phyloP scores from a whole-genome alignment of 2,797 vertebrate species.

The Lutjanus campechanus region DNA sequence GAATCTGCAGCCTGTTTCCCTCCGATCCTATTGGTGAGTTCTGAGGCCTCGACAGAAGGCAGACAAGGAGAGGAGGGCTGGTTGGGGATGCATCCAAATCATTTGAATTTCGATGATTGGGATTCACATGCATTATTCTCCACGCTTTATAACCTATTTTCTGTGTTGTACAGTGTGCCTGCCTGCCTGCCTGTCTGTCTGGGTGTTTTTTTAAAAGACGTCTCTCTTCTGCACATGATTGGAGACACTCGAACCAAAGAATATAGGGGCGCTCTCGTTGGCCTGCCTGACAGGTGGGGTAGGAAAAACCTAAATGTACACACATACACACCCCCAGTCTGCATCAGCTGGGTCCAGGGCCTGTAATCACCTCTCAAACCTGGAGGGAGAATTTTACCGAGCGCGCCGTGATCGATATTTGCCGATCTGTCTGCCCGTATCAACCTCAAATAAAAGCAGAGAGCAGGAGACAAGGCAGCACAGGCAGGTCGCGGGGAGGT shows the following conservation, averaged over 20 bases:
- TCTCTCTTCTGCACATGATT: slow-evolving; percentile 74
- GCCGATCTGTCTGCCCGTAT: slow-evolving; percentile 78
- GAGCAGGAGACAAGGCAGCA: slow-evolving; percentile 72
- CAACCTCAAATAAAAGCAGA: slow-evolving; percentile 81
- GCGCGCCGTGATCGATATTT: slow-evolving; percentile 86
- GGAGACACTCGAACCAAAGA: slow-evolving; percentile 72
- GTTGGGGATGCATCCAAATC: slow-evolving; percentile 80
- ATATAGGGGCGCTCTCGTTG: slow-evolving; percentile 57
- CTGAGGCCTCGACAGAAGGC: slow-evolving; percentile 80
- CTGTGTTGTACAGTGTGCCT: slow-evolving; percentile 61
- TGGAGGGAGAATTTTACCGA: slow-evolving; percentile 80
- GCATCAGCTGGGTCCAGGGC: slow-evolving; percentile 78
- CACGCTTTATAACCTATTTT: slow-evolving; percentile 75
- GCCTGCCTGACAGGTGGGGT: slow-evolving; percentile 67
- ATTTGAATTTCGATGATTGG: slow-evolving; percentile 82
- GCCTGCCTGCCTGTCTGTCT: slow-evolving; percentile 50
- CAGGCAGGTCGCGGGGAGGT: slow-evolving; percentile 78
- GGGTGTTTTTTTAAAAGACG: slow-evolving; percentile 58
- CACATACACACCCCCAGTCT: slow-evolving; percentile 54
- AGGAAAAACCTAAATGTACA: slow-evolving; percentile 65
- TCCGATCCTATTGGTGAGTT: slow-evolving; percentile 69
- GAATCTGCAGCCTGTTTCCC: slow-evolving; percentile 74
- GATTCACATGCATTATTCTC: slow-evolving; percentile 83
- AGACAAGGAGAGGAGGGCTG: slow-evolving; percentile 72
- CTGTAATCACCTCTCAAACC: slow-evolving; percentile 84